Evolutionary conservation across 2,797 vertebrate genomes (phyloP), one percentile per base, ranked within the genome.

Genomic region (Allobates femoralis): DNA sequence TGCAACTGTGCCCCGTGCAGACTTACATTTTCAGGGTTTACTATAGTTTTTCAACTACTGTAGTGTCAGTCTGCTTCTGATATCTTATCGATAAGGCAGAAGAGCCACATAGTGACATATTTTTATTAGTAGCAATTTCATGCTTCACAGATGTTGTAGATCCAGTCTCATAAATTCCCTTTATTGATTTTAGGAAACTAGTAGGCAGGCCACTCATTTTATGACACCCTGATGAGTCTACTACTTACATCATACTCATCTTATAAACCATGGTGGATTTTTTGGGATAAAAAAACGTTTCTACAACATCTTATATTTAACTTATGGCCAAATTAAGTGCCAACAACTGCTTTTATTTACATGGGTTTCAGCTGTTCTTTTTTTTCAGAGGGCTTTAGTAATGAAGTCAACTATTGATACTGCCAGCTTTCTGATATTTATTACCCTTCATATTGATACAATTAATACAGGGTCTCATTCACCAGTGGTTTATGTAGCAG

Each of bases 381-480:
- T 78, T 87, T 53, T 74, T 69, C 88, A 83, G 8, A 26, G 66
- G 23, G 75, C 79, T 73, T 51, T 28, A 69, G n/a, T 56, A 46
- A 85, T 69, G 58, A 89, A 69, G 62, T 90, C 86, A 88, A 75
- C 21, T 67, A 55, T 85, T 76, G 67, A 67, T 50, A 56, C 16
- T 50, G 23, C 37, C 50, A 79, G 60, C 69, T 80, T 79, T 81
- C 85, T 69, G 81, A 14, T 87, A 87, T 85, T 89, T 87, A 86
- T 90, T 88, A 79, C 77, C 55, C 60, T 78, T 81, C 67, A 83
- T 60, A 84, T 51, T 85, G 86, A 85, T 85, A 71, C 26, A 85
- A 85, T 91, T 89, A 88, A 86, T 88, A 86, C 60, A 87, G 76
- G 80, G 77, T 26, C 77, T 81, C 84, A 76, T 81, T 85, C 86